A percentile compares a stretch with the other conserved stretches of the same genome.
phyloP scores from a whole-genome alignment of 2,888 invertebrate species.

The Rhingia rostrata region DNA sequence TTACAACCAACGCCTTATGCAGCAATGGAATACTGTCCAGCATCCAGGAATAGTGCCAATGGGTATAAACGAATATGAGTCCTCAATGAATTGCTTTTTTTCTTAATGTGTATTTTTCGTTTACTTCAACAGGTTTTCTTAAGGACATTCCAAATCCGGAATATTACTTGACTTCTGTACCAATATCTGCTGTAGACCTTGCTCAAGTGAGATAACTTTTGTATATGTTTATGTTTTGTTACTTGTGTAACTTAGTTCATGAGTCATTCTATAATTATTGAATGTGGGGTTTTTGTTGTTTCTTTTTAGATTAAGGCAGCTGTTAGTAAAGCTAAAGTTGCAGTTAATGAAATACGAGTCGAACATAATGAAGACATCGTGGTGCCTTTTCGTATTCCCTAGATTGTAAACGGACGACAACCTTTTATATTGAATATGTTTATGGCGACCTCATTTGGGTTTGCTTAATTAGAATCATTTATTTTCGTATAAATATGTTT shows the following conservation, averaged over 20 bases:
- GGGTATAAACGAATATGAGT: slow-evolving; percentile 75
- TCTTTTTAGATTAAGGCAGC: slow-evolving; percentile 87
- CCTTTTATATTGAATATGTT: slow-evolving; percentile 59
- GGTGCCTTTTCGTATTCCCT: slow-evolving; percentile 92
- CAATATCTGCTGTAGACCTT: slow-evolving; percentile 86
- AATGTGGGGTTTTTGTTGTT: not conserved
- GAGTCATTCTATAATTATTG: not conserved
- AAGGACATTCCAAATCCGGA: slow-evolving; percentile 91
- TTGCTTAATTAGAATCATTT: slow-evolving; percentile 53
- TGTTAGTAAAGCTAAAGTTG: slow-evolving; percentile 88
- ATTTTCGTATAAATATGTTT: slow-evolving; percentile 52
- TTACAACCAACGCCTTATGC: slow-evolving; percentile 86
- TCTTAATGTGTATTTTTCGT: slow-evolving; percentile 7
- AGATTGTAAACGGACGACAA: slow-evolving; percentile 78
- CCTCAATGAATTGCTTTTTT: slow-evolving; percentile 1
- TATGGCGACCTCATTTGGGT: slow-evolving; percentile 58
- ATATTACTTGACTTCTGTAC: slow-evolving; percentile 86
- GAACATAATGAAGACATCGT: slow-evolving; percentile 95
- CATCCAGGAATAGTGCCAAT: slow-evolving; percentile 79
- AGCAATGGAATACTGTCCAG: slow-evolving; percentile 83
- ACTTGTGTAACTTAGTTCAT: not conserved
- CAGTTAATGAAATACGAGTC: slow-evolving; percentile 91
- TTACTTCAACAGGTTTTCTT: slow-evolving; percentile 83
- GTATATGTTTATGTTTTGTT: not conserved
- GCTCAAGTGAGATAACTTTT: slow-evolving; percentile 86